Evolutionary conservation across 37 sponge, comb jelly and placozoan species (phyloP).

Genomic region (Diacarnus erythraeanus): DNA sequence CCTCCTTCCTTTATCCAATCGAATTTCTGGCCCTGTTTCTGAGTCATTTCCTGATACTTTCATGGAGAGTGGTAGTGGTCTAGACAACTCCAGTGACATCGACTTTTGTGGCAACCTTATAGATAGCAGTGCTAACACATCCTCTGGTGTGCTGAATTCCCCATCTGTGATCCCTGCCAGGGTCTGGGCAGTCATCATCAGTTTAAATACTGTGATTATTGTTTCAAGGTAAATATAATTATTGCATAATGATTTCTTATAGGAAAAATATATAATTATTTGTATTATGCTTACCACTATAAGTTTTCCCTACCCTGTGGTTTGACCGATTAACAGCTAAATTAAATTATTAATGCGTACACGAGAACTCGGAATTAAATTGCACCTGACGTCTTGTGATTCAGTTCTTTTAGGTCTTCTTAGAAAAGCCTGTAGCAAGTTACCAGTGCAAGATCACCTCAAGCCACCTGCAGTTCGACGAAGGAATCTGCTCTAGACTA

Average conservation of each 20-base stretch:
- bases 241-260: too few relatives aligned
- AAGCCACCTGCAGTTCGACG: too few relatives aligned
- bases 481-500: too few relatives aligned
- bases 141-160: conserved; percentile 31
- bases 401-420: too few relatives aligned
- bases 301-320: neutral
- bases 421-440: too few relatives aligned
- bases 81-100: neutral
- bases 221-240: conserved; percentile 42
- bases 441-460: too few relatives aligned
- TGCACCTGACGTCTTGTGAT: too few relatives aligned
- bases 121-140: neutral
- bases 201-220: neutral
- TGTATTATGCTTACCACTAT: neutral
- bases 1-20: conserved; percentile 63
- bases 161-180: conserved; percentile 28
- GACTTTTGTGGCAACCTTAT: conserved; percentile 11
- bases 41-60: neutral
- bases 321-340: too few relatives aligned
- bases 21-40: conserved; percentile 73
- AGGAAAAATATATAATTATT: neutral
- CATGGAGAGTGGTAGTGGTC: neutral
- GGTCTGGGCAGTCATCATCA: conserved; percentile 49
- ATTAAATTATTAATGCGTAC: too few relatives aligned
- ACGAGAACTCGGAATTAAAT: too few relatives aligned